These are phyloP conservation scores for Contarinia nasturtii DNA, from an alignment of 1,140 invertebrate genomes.

Conservation along the genomic window DNA sequence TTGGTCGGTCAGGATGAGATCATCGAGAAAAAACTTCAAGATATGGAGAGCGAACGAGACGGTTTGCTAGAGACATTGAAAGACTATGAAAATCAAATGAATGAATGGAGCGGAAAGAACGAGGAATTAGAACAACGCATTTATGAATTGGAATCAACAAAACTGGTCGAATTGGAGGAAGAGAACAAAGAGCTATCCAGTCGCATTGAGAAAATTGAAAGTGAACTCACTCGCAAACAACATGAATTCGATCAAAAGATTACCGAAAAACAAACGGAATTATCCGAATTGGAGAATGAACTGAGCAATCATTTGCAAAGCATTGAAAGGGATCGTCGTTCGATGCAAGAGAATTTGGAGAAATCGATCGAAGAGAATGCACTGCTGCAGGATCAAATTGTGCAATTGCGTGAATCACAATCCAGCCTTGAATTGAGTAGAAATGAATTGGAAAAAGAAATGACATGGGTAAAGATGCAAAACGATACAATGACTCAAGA, in stretches of 20 bases:
- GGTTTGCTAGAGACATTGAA: slow-evolving; percentile 29
- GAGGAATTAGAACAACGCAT: slow-evolving; percentile 13
- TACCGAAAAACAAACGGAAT: slow-evolving; percentile 28
- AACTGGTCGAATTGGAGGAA: slow-evolving; percentile 4
- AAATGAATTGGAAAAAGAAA: slow-evolving; percentile 13
- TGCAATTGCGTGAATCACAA: slow-evolving; percentile 23
- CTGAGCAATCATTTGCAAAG: slow-evolving; percentile 38
- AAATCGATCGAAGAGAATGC: slow-evolving; percentile 27
- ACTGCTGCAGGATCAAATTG: slow-evolving; percentile 28
- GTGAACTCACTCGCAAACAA: slow-evolving; percentile 28
- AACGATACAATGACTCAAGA: slow-evolving; percentile 20
- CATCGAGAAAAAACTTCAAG: slow-evolving; percentile 30
- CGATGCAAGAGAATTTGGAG: slow-evolving; percentile 26
- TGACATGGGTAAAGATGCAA: slow-evolving; percentile 15
- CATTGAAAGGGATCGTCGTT: slow-evolving; percentile 28
- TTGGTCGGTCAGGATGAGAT: slow-evolving; percentile 34
- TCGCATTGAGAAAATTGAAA: slow-evolving; percentile 24
- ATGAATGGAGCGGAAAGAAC: slow-evolving; percentile 13
- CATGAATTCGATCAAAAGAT: slow-evolving; percentile 30
- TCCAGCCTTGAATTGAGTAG: slow-evolving; percentile 16
- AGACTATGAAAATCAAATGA: slow-evolving; percentile 22
- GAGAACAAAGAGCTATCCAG: slow-evolving; percentile 22
- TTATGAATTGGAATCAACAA: neutral
- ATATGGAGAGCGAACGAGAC: slow-evolving; percentile 32
- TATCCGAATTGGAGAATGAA: slow-evolving; percentile 37